These are phyloP conservation scores for Saccostrea cuccullata DNA, from an alignment of 1,140 invertebrate genomes.

Conservation along the genomic window DNA sequence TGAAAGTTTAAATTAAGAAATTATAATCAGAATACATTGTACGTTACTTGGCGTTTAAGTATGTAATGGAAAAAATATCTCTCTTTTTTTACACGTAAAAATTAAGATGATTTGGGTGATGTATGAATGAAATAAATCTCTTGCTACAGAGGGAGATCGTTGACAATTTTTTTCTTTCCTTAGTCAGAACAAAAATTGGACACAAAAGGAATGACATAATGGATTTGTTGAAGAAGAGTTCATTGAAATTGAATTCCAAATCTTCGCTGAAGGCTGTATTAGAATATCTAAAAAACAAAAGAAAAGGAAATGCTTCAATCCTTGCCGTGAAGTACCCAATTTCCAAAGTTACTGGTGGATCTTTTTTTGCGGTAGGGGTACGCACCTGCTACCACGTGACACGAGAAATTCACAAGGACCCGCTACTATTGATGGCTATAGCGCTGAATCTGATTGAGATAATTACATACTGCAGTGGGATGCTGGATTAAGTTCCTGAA, in stretches of 20 bases:
- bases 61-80: too few species aligned
- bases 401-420: constrained; percentile 1
- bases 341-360: constrained; percentile 24
- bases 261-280: background rate
- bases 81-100: background rate
- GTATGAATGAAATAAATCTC: background rate
- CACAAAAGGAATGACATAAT: constrained; percentile 3
- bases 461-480: constrained; percentile 22
- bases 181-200: background rate
- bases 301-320: constrained; percentile 27
- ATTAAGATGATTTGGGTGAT: background rate
- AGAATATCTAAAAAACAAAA: constrained; percentile 12
- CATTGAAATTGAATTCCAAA: background rate
- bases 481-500: constrained; percentile 33
- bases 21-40: too few species aligned
- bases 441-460: constrained; percentile 4
- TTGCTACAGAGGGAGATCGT: background rate
- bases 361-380: constrained; percentile 28
- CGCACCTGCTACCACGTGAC: constrained; percentile 35
- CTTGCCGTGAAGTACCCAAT: constrained; percentile 22
- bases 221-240: background rate
- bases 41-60: too few species aligned
- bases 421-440: constrained; percentile 20
- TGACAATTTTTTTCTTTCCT: background rate
- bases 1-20: too few species aligned